Evolutionary conservation across 1,140 invertebrate species (phyloP).

Genomic region (Coboldia fuscipes): DNA sequence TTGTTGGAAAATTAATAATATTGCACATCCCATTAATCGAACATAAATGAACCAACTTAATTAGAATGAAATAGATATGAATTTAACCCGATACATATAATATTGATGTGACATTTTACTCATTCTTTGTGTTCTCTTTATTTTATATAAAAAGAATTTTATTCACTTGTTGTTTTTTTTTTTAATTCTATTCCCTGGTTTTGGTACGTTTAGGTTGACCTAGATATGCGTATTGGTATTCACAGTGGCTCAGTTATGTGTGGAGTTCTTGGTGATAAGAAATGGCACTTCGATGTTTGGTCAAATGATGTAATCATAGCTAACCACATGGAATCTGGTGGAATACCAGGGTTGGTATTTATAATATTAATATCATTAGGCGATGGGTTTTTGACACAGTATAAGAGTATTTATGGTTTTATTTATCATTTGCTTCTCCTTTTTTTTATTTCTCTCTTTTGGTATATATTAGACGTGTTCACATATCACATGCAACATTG

Average conservation of each 20-base stretch:
- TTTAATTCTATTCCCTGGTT: not conserved
- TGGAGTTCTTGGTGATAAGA: conserved; percentile 76
- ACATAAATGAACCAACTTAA: no score
- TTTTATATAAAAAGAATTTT: no score
- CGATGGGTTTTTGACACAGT: not conserved
- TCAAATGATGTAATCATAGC: conserved; percentile 93
- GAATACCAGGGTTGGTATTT: conserved; percentile 83
- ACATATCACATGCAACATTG: conserved; percentile 72
- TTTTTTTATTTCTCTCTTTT: conserved; percentile 5
- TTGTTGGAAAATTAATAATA: no score
- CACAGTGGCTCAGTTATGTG: conserved; percentile 87
- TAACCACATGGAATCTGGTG: conserved; percentile 94
- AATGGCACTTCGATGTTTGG: conserved; percentile 98
- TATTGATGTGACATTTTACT: no score
- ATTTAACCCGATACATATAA: no score
- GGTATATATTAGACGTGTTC: conserved; percentile 47
- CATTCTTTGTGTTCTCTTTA: no score
- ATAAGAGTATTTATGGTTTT: not conserved
- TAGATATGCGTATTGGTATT: conserved; percentile 92
- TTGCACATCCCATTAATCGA: no score
- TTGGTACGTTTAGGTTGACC: conserved; percentile 48
- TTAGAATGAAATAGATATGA: no score
- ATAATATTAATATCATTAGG: no score
- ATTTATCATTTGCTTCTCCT: conserved; percentile 1
- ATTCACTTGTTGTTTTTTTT: not conserved